These are phyloP conservation scores for Corythornis madagascariensis DNA, from an alignment of 2,113 vertebrate species.

Conservation along the genomic window DNA sequence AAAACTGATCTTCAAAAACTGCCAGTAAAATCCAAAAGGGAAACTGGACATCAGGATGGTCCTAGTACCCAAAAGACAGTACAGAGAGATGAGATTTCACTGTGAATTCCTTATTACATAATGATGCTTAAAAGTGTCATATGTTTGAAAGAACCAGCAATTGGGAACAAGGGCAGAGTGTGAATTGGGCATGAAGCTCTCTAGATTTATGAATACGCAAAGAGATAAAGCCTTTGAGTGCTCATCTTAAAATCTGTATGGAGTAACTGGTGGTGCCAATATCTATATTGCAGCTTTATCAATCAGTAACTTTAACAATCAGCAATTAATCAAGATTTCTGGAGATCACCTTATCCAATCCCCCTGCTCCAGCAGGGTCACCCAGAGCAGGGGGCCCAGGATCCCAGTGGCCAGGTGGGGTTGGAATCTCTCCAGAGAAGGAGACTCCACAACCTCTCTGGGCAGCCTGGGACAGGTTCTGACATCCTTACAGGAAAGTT, in stretches of 20 bases:
- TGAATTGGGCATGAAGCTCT: background rate
- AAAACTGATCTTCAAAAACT: background rate
- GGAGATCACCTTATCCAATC: too few relatives aligned
- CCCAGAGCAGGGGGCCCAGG: too few relatives aligned
- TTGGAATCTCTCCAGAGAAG: too few relatives aligned
- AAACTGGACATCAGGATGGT: background rate
- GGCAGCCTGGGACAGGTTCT: too few relatives aligned
- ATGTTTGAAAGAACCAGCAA: background rate
- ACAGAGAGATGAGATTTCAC: background rate
- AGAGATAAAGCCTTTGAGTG: background rate
- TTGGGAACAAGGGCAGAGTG: rapidly evolving
- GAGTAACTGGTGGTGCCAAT: background rate
- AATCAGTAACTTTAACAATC: slow-evolving; percentile 47
- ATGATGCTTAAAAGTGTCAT: background rate
- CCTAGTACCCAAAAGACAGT: background rate
- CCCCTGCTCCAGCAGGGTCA: too few relatives aligned
- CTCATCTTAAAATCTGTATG: background rate
- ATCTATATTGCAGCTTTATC: slow-evolving; percentile 37
- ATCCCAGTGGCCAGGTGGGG: too few relatives aligned
- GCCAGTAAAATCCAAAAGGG: background rate
- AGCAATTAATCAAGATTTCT: slow-evolving; percentile 37
- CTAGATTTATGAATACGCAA: background rate
- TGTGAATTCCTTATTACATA: background rate
- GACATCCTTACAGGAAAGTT: too few relatives aligned
- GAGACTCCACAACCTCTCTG: too few relatives aligned